Base-by-base conservation (phyloP, 1,140 invertebrate genomes). In the Harpegnathos saltator region DNA sequence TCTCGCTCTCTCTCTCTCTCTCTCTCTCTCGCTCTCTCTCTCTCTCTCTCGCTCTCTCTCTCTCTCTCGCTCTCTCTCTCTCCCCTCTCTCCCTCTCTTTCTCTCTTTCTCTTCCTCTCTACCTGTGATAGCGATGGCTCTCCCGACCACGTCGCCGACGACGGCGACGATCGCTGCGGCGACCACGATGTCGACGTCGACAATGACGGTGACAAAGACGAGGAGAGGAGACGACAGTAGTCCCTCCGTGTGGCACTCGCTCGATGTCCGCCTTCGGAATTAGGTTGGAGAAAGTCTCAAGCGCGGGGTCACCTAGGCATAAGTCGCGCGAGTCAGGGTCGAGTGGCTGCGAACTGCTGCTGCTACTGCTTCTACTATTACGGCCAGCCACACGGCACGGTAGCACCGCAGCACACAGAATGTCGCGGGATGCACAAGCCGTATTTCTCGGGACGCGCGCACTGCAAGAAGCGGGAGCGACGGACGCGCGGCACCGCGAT, bases 221-320 rank as follows among this genome's bases (percentile, higher is more conserved):
- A 44, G 38, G 11, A 44, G 7, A 44, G 7, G 38, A 44, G 38
- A 44, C 38, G 38, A 44, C 38, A 11, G 38, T 9, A 7, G 0
- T 33, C 5, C 19, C 11, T 14, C 22, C 33, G 24, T 14, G 22
- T 54, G 33, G 22, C 12, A 24, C 33, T 19, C 38, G 14, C 29
- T n/a, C 59, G 33, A n/a, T 38, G 26, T 38, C 26, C 19, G 19
- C 56, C 24, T 59, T 22, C 50, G 59, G 54, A 83, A 83, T 19
- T 26, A 82, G 68, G 54, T 84, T 74, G 82, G 85, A 73, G 85
- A 86, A 86, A 86, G 68, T 75, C 19, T 26, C 22, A 56, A 19
- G 29, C 65, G 54, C 24, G 22, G 62, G 72, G 82, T 85, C 82
- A 83, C 73, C 80, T 59, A 50, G 66, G 48, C 59, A 63, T 82